Percentiles rank a stretch among this genome's conserved stretches.
Conservation (phyloP, 2,113 vertebrate genomes). For the Ceratotherium simum region DNA sequence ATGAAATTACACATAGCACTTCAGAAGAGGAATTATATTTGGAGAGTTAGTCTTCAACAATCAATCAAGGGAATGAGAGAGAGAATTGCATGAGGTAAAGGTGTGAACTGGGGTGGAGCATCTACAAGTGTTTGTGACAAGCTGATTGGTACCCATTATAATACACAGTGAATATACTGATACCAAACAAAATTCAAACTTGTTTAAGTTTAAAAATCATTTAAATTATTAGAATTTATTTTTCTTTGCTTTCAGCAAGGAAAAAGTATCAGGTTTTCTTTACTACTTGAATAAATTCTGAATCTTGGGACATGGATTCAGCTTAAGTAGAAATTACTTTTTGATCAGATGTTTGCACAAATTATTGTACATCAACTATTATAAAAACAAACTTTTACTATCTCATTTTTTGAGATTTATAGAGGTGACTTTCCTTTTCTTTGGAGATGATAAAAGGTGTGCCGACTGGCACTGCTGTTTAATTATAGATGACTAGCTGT, state of each 20-base stretch:
- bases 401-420: conserved; percentile 72
- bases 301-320: conserved; percentile 13
- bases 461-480: conserved; percentile 39
- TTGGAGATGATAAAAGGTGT: conserved; percentile 76
- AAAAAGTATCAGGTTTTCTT: conserved; percentile 7
- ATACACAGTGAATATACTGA: background rate
- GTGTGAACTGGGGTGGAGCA: background rate
- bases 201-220: conserved; percentile 35
- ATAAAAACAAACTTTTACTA: conserved; percentile 71
- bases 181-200: background rate
- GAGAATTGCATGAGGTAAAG: background rate
- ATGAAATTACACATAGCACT: background rate
- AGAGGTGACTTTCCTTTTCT: conserved; percentile 76
- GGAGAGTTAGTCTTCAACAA: conserved; percentile 5
- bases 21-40: conserved; percentile 25
- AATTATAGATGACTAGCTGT: conserved; percentile 77
- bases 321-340: conserved; percentile 42
- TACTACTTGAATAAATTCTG: conserved; percentile 23
- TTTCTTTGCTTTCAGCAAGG: conserved; percentile 38
- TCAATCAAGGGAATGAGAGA: background rate
- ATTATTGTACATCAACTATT: conserved; percentile 33
- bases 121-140: background rate
- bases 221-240: conserved; percentile 27
- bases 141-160: background rate
- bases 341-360: conserved; percentile 48